A percentile compares a stretch with the other conserved stretches of the same genome.
Evolutionary conservation across 2,888 invertebrate genomes (phyloP).

Genomic region (Apodemia mormo): DNA sequence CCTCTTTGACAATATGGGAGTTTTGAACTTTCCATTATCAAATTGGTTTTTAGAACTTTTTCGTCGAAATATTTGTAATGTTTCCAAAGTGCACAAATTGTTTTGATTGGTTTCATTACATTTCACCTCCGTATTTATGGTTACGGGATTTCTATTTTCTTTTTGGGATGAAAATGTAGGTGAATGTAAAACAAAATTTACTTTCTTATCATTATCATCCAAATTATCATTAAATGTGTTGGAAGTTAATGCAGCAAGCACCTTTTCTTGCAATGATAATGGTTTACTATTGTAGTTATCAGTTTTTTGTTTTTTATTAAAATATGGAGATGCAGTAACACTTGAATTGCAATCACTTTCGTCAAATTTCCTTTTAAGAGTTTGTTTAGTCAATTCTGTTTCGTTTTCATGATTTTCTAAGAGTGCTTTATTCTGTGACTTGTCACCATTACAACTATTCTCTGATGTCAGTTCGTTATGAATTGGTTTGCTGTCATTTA

Average conservation of each 20-base stretch:
- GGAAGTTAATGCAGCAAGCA: conserved; percentile 55
- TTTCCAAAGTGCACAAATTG: conserved; percentile 46
- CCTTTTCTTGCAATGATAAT: conserved; percentile 58
- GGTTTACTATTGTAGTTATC: conserved; percentile 43
- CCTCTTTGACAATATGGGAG: conserved; percentile 37
- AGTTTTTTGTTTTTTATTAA: conserved; percentile 61
- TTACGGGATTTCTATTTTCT: conserved; percentile 49
- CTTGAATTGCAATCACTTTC: conserved; percentile 43
- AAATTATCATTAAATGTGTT: conserved; percentile 45
- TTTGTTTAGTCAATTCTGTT: conserved; percentile 36
- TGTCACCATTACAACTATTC: conserved; percentile 11
- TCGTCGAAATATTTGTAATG: conserved; percentile 58
- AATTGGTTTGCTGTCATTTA: conserved; percentile 36
- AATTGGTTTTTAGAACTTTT: conserved; percentile 45
- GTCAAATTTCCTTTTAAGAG: conserved; percentile 54
- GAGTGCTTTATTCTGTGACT: conserved; percentile 13
- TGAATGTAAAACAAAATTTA: conserved; percentile 50
- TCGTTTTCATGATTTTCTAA: conserved; percentile 16
- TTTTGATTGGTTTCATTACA: conserved; percentile 36
- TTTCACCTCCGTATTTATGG: background rate
- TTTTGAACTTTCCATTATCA: conserved; percentile 37
- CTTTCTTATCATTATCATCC: conserved; percentile 44
- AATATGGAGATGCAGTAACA: conserved; percentile 61
- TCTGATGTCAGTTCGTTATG: background rate
- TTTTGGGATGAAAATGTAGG: conserved; percentile 49